Percentiles rank a stretch among this genome's conserved stretches.
Evolutionary conservation across 2,797 vertebrate species (phyloP).

Genomic region (Nannoperca obscura): DNA sequence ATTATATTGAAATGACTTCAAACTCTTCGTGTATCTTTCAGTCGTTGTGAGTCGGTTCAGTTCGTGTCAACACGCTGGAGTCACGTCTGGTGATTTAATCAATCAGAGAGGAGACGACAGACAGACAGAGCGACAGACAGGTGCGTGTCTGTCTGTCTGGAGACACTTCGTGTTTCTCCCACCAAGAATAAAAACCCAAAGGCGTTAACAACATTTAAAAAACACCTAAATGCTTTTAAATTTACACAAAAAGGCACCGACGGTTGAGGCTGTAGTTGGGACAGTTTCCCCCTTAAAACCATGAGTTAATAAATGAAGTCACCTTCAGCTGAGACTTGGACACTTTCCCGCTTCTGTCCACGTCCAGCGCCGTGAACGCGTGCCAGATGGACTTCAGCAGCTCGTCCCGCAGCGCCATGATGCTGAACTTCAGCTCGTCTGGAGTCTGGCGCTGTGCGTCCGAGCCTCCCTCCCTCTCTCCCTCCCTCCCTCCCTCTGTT

Average conservation of each 20-base stretch:
- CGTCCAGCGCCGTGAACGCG: conserved; percentile 94
- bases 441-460: not conserved
- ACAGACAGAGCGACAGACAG: no score
- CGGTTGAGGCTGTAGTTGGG: rapidly evolving
- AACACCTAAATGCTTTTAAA: not conserved
- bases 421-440: not conserved
- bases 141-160: no score
- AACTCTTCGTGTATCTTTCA: not conserved
- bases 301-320: no score
- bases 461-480: not conserved
- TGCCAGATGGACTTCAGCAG: conserved; percentile 97
- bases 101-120: not conserved
- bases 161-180: not conserved
- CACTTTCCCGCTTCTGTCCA: conserved; percentile 96
- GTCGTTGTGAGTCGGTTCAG: no score
- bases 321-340: conserved; percentile 97
- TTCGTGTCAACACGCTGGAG: rapidly evolving
- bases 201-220: not conserved
- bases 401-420: conserved; percentile 89
- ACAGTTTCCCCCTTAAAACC: not conserved
- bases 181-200: not conserved
- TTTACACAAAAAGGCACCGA: not conserved
- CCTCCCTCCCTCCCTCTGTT: not conserved
- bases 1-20: not conserved
- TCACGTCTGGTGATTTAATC: rapidly evolving